Percentiles rank a stretch among this genome's conserved stretches.
Evolutionary conservation across 2,797 vertebrate species (phyloP).

Genomic region (Onychomys arenicola): DNA sequence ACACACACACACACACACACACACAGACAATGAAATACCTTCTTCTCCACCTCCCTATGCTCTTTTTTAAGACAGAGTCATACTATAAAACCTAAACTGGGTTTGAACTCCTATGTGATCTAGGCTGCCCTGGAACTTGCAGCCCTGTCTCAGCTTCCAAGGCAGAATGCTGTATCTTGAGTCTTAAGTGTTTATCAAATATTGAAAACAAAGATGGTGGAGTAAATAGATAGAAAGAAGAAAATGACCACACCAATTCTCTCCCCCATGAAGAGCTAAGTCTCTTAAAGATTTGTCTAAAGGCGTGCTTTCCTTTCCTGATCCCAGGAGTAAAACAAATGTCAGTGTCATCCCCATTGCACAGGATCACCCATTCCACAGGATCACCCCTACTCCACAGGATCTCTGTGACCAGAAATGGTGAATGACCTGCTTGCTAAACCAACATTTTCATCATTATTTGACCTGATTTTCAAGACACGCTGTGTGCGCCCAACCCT

Average conservation of each 20-base stretch:
- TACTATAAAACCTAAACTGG: neutral
- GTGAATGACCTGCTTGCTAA: neutral
- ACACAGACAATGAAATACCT: neutral
- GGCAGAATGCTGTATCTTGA: neutral
- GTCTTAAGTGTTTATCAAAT: neutral
- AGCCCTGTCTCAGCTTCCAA: neutral
- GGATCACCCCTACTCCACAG: too few relatives aligned
- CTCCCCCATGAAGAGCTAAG: neutral
- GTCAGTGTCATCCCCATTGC: accelerated
- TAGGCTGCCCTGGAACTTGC: neutral
- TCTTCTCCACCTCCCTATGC: neutral
- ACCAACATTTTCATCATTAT: neutral
- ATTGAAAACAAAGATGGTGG: neutral
- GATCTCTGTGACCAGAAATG: neutral
- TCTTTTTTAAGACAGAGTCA: neutral
- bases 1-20: neutral
- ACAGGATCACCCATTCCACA: too few relatives aligned
- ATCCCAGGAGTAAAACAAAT: neutral
- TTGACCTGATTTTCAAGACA: neutral
- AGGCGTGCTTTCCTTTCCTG: neutral
- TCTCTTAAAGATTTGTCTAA: neutral
- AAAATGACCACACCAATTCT: neutral
- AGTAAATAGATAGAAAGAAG: neutral
- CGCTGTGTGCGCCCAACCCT: neutral
- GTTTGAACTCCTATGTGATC: neutral